Base-by-base conservation (phyloP, 2,888 invertebrate species). In the Leucophora obtusa region DNA sequence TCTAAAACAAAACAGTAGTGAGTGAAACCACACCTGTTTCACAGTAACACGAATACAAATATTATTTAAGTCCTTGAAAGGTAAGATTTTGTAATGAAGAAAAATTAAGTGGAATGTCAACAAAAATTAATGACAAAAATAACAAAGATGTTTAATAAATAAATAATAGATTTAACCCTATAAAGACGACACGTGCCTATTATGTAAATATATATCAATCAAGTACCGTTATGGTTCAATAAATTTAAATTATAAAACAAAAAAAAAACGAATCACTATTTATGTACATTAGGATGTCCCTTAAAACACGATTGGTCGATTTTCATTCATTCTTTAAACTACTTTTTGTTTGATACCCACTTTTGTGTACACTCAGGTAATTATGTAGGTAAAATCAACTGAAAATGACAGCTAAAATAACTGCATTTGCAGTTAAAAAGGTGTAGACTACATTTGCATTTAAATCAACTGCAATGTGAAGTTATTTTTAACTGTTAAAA, bases 141-240 rank as follows among this genome's bases (percentile, higher is more conserved):
- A 70, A 70, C 14, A 18, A 10, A 75, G 65, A 50, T 66, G 10
- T 51, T 77, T 71, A 51, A 56, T 73, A 73, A 69, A 76, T 51
- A 77, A 73, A 65, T 81, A 77, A 66, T 71, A 43, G 21, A 72
- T 75, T 74, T 66, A 74, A 77, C 63, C 76, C 62, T 35, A 35
- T 62, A 3, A 54, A 18, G n/a, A 53, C 18, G 72, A 10, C 81
- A 81, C 81, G 81, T 81, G 81, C 59, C 28, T 0, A n/a, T 54
- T 54, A 8, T 10, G 8, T 54, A 78, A 72, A 78, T 60, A 66
- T 71, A n/a, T 58, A 60, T 70, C 9, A 70, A 63, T 7, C 14
- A 8, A 35, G 53, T 17, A 11, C 2, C 24, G 77, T 71, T 54
- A 60, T 53, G 33, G 53, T 71, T 77, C 77, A 77, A 59, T 77